phyloP scores from a whole-genome alignment of 2,888 invertebrate genomes.

The Arenicola marina region DNA sequence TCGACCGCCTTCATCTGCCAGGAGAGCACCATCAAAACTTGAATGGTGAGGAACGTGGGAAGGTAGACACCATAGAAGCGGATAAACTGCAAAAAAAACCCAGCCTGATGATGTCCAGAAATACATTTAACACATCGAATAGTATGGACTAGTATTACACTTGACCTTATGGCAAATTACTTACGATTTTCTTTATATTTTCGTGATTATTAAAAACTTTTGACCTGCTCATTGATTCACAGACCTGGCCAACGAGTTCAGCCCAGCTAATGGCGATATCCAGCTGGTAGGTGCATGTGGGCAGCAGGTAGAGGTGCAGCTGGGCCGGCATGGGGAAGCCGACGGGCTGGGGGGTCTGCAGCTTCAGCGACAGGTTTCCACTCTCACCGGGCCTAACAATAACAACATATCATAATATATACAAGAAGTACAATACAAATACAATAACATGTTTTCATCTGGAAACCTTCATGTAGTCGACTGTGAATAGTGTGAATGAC shows the following conservation, averaged over 20 bases:
- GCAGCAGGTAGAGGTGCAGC: constrained; percentile 51
- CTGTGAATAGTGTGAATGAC: no score
- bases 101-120: no score
- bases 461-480: background rate
- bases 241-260: constrained; percentile 33
- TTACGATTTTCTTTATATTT: background rate
- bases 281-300: constrained; percentile 51
- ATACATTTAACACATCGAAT: no score
- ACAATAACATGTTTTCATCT: background rate
- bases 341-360: constrained; percentile 22
- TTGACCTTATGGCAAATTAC: no score
- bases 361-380: constrained; percentile 24
- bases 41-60: constrained; percentile 68
- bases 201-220: no score
- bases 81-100: no score
- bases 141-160: no score
- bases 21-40: constrained; percentile 42
- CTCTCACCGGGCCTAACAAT: constrained; percentile 7
- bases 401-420: background rate
- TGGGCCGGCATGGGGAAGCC: constrained; percentile 25
- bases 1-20: constrained; percentile 37
- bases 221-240: no score
- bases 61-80: constrained; percentile 72
- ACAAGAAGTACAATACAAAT: background rate
- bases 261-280: constrained; percentile 20